Base-by-base conservation (phyloP, 64 coral and sea anemone species). In the Orbicella faveolata region DNA sequence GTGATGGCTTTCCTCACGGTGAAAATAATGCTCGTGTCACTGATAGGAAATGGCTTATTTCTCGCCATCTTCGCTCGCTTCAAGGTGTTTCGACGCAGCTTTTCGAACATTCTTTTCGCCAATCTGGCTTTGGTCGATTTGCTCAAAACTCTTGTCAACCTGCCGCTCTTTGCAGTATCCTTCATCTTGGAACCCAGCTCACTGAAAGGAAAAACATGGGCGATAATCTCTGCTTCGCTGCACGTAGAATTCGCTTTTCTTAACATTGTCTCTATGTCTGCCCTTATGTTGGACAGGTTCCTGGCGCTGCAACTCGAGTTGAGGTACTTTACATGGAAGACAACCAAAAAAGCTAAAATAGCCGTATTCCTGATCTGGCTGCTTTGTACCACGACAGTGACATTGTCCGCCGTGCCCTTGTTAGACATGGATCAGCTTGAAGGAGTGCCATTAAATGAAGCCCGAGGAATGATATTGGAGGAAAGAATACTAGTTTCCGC, bases 211-310 rank as follows among this genome's bases (percentile, higher is more conserved):
- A 76, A 76, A 76, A 20, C 75, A 19, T 76, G 35, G 75, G 75
- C 36, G 4, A 44, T 51, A 17, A 76, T 76, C 37, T 44, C 75
- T 16, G 6, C 4, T 18, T 76, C 75, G 20, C 37, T 76, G 6
- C 75, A 41, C 14, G 7, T 76, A 36, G 75, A 76, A 44, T 76
- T 76, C 9, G 8, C 16, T 76, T 15, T 76, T 18, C 74, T 76
- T 15, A 76, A 75, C 73, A 36, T 75, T 5, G 73, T 75, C 10
- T 53, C 52, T 10, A 53, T 53, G 52, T 6, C 52, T 53, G 36
- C 34, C 39, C 4, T 76, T 41, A 76, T 76, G 74, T 10, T 76
- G 13, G 73, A 75, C 73, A 75, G 73, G 37, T 76, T 76, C 74
- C 74, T 76, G 34, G 36, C 36, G 6, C 1, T 76, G 74, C 34